Conservation (phyloP, 2,113 vertebrate genomes). For the Anhinga rufa region DNA sequence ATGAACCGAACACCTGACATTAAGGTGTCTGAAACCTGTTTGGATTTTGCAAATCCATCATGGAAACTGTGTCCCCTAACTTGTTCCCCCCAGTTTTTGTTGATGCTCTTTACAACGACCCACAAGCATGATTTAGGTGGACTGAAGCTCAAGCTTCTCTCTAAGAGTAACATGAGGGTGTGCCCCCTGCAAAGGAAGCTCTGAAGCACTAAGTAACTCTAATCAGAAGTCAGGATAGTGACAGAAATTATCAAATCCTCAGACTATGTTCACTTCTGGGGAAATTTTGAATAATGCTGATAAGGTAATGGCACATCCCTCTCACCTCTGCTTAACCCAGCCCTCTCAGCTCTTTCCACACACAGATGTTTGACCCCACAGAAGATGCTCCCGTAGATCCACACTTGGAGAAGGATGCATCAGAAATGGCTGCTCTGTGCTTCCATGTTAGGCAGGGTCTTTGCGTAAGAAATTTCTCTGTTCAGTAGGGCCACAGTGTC, state of each 20-base stretch:
- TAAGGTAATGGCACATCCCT: not conserved
- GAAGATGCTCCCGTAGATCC: not conserved
- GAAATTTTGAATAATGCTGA: not conserved
- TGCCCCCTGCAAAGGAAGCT: not conserved
- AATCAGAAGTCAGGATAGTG: not conserved
- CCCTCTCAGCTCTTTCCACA: not conserved
- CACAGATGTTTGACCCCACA: too few species aligned
- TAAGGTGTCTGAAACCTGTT: not conserved
- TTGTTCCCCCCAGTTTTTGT: not conserved
- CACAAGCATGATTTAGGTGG: not conserved
- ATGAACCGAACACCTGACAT: not conserved
- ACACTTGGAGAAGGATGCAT: not conserved
- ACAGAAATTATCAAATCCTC: not conserved
- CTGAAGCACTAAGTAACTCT: not conserved
- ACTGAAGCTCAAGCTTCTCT: not conserved
- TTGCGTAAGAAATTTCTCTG: not conserved
- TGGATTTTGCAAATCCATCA: not conserved
- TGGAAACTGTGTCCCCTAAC: not conserved
- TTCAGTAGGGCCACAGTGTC: too few species aligned
- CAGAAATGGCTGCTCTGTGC: not conserved
- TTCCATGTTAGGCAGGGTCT: not conserved
- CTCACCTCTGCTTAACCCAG: not conserved
- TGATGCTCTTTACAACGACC: not conserved
- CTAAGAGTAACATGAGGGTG: not conserved
- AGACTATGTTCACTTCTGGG: not conserved